Evolutionary conservation across 2,888 invertebrate species (phyloP).

Genomic region (Auanema freiburgensis): DNA sequence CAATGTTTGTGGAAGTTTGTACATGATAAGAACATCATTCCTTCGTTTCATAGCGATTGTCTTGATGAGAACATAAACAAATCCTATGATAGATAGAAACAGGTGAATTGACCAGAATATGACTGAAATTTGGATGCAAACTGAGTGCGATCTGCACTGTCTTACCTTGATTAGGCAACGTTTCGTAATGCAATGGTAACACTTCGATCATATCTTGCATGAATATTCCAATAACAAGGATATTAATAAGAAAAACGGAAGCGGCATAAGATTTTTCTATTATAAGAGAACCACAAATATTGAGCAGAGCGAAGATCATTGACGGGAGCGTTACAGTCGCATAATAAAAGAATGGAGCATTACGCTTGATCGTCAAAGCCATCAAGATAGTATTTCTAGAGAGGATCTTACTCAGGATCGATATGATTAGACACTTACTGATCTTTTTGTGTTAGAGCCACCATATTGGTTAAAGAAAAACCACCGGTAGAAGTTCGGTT

Average conservation of each 20-base stretch:
- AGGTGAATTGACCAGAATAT: neutral
- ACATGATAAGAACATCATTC: too few species aligned
- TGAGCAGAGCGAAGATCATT: conserved; percentile 10
- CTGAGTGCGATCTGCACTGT: neutral
- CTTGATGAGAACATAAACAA: too few species aligned
- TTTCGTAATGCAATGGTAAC: conserved; percentile 10
- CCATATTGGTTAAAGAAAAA: too few species aligned
- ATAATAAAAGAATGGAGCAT: neutral
- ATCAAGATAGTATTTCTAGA: too few species aligned
- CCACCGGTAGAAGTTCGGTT: too few species aligned
- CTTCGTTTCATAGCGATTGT: too few species aligned
- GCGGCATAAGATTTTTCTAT: neutral
- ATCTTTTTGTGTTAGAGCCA: too few species aligned
- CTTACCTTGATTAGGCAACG: conserved; percentile 7
- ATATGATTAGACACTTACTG: too few species aligned
- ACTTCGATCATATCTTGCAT: conserved; percentile 8
- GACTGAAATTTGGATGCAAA: neutral
- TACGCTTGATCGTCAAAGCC: too few species aligned
- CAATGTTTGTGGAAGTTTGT: too few species aligned
- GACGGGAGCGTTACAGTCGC: conserved; percentile 6
- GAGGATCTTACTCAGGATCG: too few species aligned
- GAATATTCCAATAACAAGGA: conserved; percentile 9
- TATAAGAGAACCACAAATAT: conserved; percentile 7
- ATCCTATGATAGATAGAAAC: neutral
- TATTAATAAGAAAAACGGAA: conserved; percentile 10